phyloP scores from a whole-genome alignment of 2,113 vertebrate genomes.

The Chaetops frenatus region DNA sequence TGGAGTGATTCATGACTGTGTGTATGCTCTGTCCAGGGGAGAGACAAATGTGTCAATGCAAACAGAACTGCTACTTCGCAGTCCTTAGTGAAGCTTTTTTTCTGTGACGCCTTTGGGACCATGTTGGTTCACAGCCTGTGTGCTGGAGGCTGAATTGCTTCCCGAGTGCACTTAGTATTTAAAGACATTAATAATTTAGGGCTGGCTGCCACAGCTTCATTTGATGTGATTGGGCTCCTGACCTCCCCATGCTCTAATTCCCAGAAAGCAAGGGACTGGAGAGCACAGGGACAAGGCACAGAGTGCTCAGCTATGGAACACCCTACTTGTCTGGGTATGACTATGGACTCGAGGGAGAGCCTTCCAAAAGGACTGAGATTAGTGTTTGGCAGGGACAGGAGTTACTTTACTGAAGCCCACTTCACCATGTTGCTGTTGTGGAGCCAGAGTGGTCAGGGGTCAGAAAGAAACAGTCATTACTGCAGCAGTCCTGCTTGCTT shows the following conservation, averaged over 20 bases:
- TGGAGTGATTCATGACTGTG: background rate
- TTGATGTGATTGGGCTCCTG: background rate
- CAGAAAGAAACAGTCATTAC: background rate
- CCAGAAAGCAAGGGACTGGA: background rate
- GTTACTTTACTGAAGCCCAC: background rate
- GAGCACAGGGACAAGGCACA: background rate
- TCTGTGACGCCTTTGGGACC: background rate
- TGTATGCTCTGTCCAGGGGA: background rate
- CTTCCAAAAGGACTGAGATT: background rate
- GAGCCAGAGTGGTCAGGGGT: background rate
- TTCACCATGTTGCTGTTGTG: background rate
- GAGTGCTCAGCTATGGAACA: background rate
- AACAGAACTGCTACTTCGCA: background rate
- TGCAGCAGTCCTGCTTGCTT: background rate
- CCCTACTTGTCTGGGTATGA: rapidly evolving
- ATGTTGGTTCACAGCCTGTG: background rate
- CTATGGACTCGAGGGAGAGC: background rate
- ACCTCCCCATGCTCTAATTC: background rate
- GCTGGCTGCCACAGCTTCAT: background rate
- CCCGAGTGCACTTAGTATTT: background rate
- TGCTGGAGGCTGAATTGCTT: conserved; percentile 7
- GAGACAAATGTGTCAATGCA: background rate
- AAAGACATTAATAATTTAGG: conserved; percentile 29
- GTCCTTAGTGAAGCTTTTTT: background rate
- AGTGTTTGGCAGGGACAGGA: background rate